Evolutionary conservation across 2,113 vertebrate species (phyloP).

Genomic region (Ornithorhynchus anatinus): DNA sequence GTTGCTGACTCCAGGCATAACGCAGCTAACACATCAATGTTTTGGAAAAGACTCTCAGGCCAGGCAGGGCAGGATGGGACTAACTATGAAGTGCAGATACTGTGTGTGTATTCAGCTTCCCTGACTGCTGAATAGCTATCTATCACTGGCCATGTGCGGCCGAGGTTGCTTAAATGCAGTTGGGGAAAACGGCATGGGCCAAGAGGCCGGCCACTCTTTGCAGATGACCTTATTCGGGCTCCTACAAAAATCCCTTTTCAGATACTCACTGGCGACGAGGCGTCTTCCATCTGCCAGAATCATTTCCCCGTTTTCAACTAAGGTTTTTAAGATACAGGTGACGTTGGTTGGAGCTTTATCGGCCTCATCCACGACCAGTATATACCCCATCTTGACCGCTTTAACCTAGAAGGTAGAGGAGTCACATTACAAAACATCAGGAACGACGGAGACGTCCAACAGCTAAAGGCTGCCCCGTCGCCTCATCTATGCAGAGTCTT

Average conservation of each 20-base stretch:
- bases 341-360: constrained; percentile 98
- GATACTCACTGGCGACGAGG: constrained; percentile 87
- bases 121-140: not conserved
- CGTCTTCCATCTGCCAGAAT: constrained; percentile 92
- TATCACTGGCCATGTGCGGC: not conserved
- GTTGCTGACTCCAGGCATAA: no score
- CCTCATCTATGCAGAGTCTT: no score
- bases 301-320: constrained; percentile 97
- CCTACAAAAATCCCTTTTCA: not conserved
- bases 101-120: not conserved
- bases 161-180: not conserved
- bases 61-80: no score
- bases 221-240: not conserved
- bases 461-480: no score
- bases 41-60: no score
- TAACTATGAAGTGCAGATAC: no score
- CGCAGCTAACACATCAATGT: no score
- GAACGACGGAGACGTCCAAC: no score
- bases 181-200: not conserved
- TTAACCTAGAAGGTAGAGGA: constrained; percentile 83
- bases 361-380: constrained; percentile 94
- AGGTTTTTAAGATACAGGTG: constrained; percentile 94
- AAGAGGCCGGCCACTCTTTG: not conserved
- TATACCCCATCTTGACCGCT: constrained; percentile 88
- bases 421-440: not conserved